Evolutionary conservation across 2,113 vertebrate genomes (phyloP).

Genomic region (Chionomys nivalis): DNA sequence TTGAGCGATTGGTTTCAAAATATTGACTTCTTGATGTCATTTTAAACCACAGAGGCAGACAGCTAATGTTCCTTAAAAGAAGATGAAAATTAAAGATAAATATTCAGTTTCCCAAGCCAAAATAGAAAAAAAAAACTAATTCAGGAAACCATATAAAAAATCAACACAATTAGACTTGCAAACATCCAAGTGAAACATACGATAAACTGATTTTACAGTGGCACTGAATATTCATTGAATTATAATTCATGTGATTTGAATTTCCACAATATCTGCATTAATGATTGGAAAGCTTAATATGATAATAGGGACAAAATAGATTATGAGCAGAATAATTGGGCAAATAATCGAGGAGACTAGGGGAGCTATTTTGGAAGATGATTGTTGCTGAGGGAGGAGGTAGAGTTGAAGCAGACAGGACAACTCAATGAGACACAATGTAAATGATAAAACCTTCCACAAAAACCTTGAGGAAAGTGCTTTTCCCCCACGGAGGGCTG

Average conservation of each 20-base stretch:
- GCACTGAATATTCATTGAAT: conserved; percentile 62
- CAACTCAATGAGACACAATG: conserved; percentile 76
- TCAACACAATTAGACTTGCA: conserved; percentile 73
- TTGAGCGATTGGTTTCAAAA: conserved; percentile 27
- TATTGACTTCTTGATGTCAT: conserved; percentile 54
- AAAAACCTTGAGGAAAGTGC: conserved; percentile 82
- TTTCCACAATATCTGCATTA: conserved; percentile 75
- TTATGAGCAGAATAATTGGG: background rate
- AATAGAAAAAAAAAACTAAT: conserved; percentile 55
- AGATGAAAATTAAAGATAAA: conserved; percentile 72
- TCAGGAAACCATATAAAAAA: conserved; percentile 72
- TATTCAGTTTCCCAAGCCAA: conserved; percentile 49
- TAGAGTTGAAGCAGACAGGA: conserved; percentile 74
- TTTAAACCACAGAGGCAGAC: conserved; percentile 63
- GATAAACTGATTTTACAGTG: conserved; percentile 56
- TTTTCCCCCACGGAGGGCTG: conserved; percentile 76
- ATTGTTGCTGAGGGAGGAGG: conserved; percentile 75
- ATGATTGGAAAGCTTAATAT: conserved; percentile 47
- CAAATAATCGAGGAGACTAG: conserved; percentile 61
- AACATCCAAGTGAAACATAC: conserved; percentile 61
- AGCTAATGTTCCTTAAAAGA: conserved; percentile 63
- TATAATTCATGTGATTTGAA: conserved; percentile 76
- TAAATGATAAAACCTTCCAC: conserved; percentile 80
- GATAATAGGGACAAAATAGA: conserved; percentile 60
- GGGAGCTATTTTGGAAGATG: conserved; percentile 61